Evolutionary conservation across 2,888 invertebrate genomes (phyloP).

Genomic region (Diarsia dahlii): DNA sequence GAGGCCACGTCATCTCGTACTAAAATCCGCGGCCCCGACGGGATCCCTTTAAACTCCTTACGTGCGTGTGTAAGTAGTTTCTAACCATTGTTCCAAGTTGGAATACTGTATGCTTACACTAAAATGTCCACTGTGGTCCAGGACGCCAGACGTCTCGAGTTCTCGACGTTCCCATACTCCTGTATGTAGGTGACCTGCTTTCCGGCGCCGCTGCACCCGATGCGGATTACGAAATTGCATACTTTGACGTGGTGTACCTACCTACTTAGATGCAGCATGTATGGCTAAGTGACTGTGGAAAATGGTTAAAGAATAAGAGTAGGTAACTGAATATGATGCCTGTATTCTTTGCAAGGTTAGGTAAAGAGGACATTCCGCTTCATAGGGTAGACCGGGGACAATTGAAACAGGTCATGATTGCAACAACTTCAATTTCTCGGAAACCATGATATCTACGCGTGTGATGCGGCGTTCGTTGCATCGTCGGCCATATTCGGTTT

Average conservation of each 20-base stretch:
- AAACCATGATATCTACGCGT: too few species aligned
- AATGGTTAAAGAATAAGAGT: slow-evolving; percentile 2
- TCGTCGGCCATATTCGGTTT: too few species aligned
- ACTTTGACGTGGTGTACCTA: slow-evolving; percentile 60
- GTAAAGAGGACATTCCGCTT: neutral
- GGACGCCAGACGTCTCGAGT: slow-evolving; percentile 69
- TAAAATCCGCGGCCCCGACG: too few species aligned
- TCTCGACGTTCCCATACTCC: slow-evolving; percentile 55
- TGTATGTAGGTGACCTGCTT: slow-evolving; percentile 78
- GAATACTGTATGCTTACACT: neutral
- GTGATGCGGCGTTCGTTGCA: too few species aligned
- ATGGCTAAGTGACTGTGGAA: neutral
- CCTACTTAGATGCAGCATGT: slow-evolving; percentile 38
- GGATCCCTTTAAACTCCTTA: neutral
- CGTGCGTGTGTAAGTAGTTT: neutral
- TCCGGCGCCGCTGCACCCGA: slow-evolving; percentile 71
- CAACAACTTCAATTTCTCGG: too few species aligned
- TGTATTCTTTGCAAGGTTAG: neutral
- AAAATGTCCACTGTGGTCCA: slow-evolving; percentile 12
- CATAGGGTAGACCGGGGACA: too few species aligned
- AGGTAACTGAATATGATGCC: neutral
- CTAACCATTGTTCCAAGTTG: neutral
- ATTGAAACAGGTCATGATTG: too few species aligned
- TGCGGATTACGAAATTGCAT: slow-evolving; percentile 80
- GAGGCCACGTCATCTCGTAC: too few species aligned